Base-by-base conservation (phyloP, 2,888 invertebrate species). In the Melangyna quadrimaculata region DNA sequence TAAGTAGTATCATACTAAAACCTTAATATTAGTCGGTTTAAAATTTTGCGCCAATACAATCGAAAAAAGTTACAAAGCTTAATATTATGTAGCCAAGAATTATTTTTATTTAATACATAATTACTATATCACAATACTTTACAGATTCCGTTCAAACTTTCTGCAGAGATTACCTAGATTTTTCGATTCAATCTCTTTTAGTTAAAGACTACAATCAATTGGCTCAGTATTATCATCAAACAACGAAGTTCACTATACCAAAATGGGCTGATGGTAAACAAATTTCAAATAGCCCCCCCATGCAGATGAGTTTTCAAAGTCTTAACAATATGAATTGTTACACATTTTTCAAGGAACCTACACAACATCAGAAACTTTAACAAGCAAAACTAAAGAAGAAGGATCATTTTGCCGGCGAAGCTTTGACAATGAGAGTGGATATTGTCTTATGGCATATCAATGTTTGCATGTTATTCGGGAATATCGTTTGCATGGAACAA, bases 341-440 rank as follows among this genome's bases (percentile, higher is more conserved):
- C 40, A 57, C 17, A 29, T 24, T 17, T 75, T 59, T 19, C 10
- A 75, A 63, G 70, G 55, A 22, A 59, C 17, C 6, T 35, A 27
- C 9, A 1, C 12, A 27, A 27, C 24, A n/a, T n/a, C n/a, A 24
- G 6, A 12, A 10, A n/a, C 10, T 6, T 7, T 14, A 10, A 10
- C 19, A 1, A 19, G 1, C 45, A 35, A 51, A 24, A 24, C 12
- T 1, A 65, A 71, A 8, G 77, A 87, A 8, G 91, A 91, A 72
- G 92, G 92, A 2, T 82, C 90, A n/a, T 90, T 91, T 45, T 92
- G 92, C 70, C 89, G 90, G 0, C 89, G 92, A 32, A 90, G 89
- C 63, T 91, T 91, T 63, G 91, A 92, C 81, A 90, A 91, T 27
- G 89, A 89, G 48, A 90, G 89, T 78, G 92, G 92, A n/a, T 91